These are phyloP conservation scores for Balaeniceps rex DNA, from an alignment of 2,113 vertebrate genomes.

Conservation along the genomic window DNA sequence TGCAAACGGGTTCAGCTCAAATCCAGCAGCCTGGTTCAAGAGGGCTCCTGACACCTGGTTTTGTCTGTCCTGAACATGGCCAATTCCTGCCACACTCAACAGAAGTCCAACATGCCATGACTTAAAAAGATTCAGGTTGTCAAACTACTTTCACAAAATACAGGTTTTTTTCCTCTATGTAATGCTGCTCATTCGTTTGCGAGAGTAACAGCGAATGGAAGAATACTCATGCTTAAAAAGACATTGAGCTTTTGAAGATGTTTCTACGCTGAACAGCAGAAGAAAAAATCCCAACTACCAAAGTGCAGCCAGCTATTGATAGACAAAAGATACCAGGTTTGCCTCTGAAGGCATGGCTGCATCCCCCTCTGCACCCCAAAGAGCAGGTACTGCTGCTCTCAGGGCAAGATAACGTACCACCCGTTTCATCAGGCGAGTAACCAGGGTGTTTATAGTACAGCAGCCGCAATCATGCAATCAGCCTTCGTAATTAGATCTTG, in stretches of 20 bases:
- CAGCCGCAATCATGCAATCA: conserved; percentile 45
- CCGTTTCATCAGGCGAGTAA: background rate
- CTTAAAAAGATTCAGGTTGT: background rate
- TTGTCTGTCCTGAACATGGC: background rate
- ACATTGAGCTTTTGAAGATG: background rate
- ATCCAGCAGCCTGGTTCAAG: background rate
- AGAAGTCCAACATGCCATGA: background rate
- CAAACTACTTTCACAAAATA: background rate
- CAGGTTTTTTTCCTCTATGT: background rate
- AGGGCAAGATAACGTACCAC: background rate
- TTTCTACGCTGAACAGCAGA: background rate
- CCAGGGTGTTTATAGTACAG: background rate
- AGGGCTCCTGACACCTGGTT: background rate
- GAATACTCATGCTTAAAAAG: background rate
- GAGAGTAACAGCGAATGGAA: background rate
- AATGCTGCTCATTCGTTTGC: background rate
- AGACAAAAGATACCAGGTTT: background rate
- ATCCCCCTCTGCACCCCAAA: background rate
- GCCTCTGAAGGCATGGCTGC: background rate
- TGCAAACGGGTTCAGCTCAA: background rate
- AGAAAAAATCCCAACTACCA: background rate
- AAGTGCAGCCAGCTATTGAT: background rate
- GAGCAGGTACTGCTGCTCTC: background rate
- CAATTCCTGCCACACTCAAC: background rate
- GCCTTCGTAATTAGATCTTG: conserved; percentile 41